A percentile compares a stretch with the other conserved stretches of the same genome.
These are phyloP conservation scores for Erythrocercus mccallii DNA, from an alignment of 2,113 vertebrate genomes.

Conservation along the genomic window DNA sequence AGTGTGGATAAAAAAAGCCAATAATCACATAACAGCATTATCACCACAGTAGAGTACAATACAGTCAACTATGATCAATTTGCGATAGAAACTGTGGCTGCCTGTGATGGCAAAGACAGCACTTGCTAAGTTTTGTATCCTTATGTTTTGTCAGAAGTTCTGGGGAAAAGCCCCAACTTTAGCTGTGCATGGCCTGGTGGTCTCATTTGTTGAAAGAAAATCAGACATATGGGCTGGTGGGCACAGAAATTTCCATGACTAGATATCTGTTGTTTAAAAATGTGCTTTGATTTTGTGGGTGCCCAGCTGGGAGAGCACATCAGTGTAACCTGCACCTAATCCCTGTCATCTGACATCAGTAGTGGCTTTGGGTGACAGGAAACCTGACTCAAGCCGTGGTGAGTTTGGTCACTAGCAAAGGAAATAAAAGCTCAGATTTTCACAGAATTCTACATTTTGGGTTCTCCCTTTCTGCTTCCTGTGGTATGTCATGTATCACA, in stretches of 20 bases:
- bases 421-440: background rate
- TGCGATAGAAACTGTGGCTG: background rate
- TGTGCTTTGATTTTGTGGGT: background rate
- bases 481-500: background rate
- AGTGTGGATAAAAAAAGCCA: background rate
- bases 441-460: background rate
- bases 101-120: background rate
- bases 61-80: background rate
- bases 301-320: background rate
- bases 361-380: background rate
- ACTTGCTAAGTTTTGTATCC: background rate
- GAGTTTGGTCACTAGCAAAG: background rate
- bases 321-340: background rate
- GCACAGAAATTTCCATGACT: background rate
- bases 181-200: background rate
- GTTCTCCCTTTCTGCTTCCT: background rate
- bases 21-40: background rate
- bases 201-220: background rate
- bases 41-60: background rate
- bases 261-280: background rate
- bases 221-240: fast-evolving
- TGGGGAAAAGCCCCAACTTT: background rate
- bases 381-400: background rate
- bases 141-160: background rate
- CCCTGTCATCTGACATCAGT: background rate